These are phyloP conservation scores for Eustalomyia histrio DNA, from an alignment of 2,888 invertebrate genomes.

Conservation along the genomic window DNA sequence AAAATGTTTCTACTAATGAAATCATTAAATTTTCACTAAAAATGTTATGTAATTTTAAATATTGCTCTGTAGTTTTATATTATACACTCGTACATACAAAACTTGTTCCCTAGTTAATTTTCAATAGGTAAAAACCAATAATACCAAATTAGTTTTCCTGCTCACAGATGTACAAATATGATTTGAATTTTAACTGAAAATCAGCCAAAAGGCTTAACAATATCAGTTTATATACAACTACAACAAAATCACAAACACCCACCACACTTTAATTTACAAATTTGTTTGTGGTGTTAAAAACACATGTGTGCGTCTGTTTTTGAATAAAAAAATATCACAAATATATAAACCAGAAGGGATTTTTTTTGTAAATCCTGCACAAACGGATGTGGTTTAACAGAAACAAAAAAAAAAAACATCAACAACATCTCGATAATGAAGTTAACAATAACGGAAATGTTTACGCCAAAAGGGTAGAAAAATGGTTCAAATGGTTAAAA, in stretches of 20 bases:
- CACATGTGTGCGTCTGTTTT: slow-evolving; percentile 3
- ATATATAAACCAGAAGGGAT: not conserved
- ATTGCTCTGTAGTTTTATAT: not conserved
- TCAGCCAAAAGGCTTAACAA: slow-evolving; percentile 4
- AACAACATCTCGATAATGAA: slow-evolving; percentile 1
- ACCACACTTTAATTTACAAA: not conserved
- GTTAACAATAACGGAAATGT: slow-evolving; percentile 4
- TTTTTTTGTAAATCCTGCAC: not conserved
- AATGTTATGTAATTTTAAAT: not conserved
- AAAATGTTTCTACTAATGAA: not conserved
- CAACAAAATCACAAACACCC: not conserved
- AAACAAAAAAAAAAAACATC: not conserved
- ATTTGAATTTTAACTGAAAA: slow-evolving; percentile 7
- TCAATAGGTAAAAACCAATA: not conserved
- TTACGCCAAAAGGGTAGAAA: slow-evolving; percentile 6
- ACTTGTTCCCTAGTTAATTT: not conserved
- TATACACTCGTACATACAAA: not conserved
- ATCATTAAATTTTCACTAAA: not conserved
- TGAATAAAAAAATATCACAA: not conserved
- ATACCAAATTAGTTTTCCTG: not conserved
- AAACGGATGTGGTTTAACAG: slow-evolving; percentile 5
- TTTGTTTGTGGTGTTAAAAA: slow-evolving; percentile 6
- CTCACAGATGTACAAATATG: slow-evolving; percentile 6
- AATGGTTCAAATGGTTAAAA: not conserved
- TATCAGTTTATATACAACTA: not conserved